Conservation (phyloP, 2,797 vertebrate genomes). For the Muraenolepis orangiensis region DNA sequence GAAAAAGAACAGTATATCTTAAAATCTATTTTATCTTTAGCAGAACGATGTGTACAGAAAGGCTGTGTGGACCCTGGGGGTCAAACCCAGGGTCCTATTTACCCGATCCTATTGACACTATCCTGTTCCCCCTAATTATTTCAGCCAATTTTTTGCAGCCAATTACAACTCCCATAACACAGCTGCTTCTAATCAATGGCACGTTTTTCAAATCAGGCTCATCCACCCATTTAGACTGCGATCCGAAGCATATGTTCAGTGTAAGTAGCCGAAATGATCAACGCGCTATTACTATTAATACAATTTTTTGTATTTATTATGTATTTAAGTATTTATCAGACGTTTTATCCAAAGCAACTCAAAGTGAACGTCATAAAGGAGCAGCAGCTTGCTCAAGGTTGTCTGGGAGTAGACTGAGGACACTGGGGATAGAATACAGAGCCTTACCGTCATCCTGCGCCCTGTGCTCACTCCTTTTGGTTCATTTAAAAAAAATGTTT, state of each 20-base stretch:
- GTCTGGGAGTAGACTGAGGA: neutral
- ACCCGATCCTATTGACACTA: no score
- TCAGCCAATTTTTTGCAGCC: slow-evolving; percentile 10
- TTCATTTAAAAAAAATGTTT: neutral
- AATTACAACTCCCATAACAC: slow-evolving; percentile 43
- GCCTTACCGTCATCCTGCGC: neutral
- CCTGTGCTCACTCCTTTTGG: neutral
- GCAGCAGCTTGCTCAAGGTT: neutral
- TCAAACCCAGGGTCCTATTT: no score
- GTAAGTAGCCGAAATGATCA: neutral
- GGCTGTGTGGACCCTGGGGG: no score
- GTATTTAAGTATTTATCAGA: neutral
- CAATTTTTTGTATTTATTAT: no score
- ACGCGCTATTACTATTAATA: neutral
- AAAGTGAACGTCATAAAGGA: neutral
- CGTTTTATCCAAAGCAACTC: neutral
- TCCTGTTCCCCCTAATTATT: no score
- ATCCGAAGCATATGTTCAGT: neutral
- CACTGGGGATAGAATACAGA: neutral
- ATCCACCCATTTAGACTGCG: slow-evolving; percentile 14
- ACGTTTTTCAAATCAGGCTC: slow-evolving; percentile 34
- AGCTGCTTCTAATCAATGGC: slow-evolving; percentile 41
- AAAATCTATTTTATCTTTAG: no score
- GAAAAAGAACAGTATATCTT: neutral
- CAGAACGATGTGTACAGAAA: no score